Percentiles rank a stretch among this genome's conserved stretches.
Conservation (phyloP, 2,113 vertebrate species). For the Trachemys scripta region DNA sequence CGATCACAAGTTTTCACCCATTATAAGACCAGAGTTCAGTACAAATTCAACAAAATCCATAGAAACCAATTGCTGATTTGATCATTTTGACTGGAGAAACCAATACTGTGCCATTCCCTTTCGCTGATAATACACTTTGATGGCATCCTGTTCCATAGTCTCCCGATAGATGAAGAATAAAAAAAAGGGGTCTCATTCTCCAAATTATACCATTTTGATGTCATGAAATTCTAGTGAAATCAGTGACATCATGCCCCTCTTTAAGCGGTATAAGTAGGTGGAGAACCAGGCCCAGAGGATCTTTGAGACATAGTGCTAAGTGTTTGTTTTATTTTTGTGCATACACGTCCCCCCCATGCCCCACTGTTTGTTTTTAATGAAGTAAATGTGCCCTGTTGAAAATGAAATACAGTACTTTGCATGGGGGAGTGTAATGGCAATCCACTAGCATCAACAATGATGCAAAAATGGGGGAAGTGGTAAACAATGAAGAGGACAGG, state of each 20-base stretch:
- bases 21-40: background rate
- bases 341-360: background rate
- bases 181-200: background rate
- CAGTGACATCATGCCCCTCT: background rate
- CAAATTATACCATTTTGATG: background rate
- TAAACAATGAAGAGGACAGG: background rate
- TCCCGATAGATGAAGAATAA: background rate
- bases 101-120: background rate
- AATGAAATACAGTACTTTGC: conserved; percentile 49
- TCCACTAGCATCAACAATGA: conserved; percentile 59
- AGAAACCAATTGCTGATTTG: conserved; percentile 15
- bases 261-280: background rate
- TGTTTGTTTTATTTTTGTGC: background rate
- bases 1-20: background rate
- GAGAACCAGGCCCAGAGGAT: background rate
- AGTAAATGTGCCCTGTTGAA: conserved; percentile 54
- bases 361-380: background rate
- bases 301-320: background rate
- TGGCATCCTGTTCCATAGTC: background rate
- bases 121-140: background rate
- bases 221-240: background rate
- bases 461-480: conserved; percentile 14
- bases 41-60: conserved; percentile 42
- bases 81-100: accelerated
- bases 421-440: conserved; percentile 46